These are phyloP conservation scores for Hemaris fuciformis DNA, from an alignment of 2,888 invertebrate species.

Conservation along the genomic window DNA sequence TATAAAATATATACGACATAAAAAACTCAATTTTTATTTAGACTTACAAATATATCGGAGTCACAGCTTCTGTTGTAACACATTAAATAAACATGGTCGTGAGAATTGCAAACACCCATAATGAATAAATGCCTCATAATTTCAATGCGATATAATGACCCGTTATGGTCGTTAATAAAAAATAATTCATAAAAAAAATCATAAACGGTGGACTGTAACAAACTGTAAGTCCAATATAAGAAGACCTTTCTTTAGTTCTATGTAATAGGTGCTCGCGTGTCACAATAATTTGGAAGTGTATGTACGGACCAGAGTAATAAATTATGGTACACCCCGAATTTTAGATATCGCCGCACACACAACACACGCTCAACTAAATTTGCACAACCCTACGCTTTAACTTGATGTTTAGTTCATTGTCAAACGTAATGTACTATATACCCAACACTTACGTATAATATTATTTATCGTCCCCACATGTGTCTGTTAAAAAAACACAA, in stretches of 20 bases:
- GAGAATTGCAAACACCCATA: slow-evolving; percentile 75
- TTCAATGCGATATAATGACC: slow-evolving; percentile 71
- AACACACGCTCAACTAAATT: slow-evolving; percentile 66
- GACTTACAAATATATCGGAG: too few relatives aligned
- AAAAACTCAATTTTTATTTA: too few relatives aligned
- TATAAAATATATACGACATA: too few relatives aligned
- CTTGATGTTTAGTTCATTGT: slow-evolving; percentile 76
- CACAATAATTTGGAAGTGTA: neutral
- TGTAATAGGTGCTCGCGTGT: neutral
- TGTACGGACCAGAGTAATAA: slow-evolving; percentile 63
- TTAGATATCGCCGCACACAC: slow-evolving; percentile 63
- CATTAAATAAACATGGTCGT: slow-evolving; percentile 46
- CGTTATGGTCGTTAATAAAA: slow-evolving; percentile 72
- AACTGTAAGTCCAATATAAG: slow-evolving; percentile 40
- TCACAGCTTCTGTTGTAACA: slow-evolving; percentile 28
- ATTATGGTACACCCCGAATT: slow-evolving; percentile 79
- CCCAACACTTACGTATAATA: slow-evolving; percentile 26
- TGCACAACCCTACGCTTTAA: slow-evolving; percentile 76
- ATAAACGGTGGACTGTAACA: slow-evolving; percentile 74
- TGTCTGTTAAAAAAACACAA: slow-evolving; percentile 72
- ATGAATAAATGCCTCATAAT: slow-evolving; percentile 68
- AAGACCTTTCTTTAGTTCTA: neutral
- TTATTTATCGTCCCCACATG: slow-evolving; percentile 72
- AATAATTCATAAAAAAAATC: slow-evolving; percentile 69
- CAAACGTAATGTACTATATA: slow-evolving; percentile 58